Base-by-base conservation (phyloP, 2,888 invertebrate genomes). In the Drosophila rellima region DNA sequence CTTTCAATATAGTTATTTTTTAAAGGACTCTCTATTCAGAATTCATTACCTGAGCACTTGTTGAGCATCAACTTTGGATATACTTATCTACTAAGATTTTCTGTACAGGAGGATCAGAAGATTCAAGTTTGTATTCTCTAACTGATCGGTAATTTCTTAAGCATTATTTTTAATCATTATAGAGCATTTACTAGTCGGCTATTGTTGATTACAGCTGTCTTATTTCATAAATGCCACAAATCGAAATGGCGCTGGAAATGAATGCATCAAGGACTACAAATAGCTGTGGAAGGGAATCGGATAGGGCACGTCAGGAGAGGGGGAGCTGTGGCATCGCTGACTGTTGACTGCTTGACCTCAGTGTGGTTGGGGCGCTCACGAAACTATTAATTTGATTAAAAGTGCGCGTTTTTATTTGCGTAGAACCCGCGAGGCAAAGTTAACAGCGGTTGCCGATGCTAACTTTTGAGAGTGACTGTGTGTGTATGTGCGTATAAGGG, bases 371-470 rank as follows among this genome's bases (percentile, higher is more conserved):
- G 35, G 26, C 39, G 35, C 60, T 35, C 71, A 51, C 48, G 66
- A 51, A 75, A 77, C 84, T 85, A 80, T 85, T 85, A 85, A 84
- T 85, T 85, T 87, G 87, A 85, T 85, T 87, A 84, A 85, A 85
- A 81, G 73, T 73, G 80, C 70, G 74, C 70, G 74, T 63, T 85
- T 87, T 85, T 86, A 83, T 86, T 77, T 86, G 71, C 67, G 66
- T 67, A 44, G 42, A 68, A 64, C 63, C 73, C 74, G 72, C 51
- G 80, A 48, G 67, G 64, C 60, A 65, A 54, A 68, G 42, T 71
- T 61, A 63, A 66, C 57, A 40, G 48, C 40, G 7, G n/a, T 18
- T 39, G 56, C 47, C 37, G 50, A 31, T 47, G 48, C 44, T 50
- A 64, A 63, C 62, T 47, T 37, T 40, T 50, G 50, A 40, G 18